These are phyloP conservation scores for Ischnura elegans DNA, from an alignment of 2,888 invertebrate genomes.

Conservation along the genomic window DNA sequence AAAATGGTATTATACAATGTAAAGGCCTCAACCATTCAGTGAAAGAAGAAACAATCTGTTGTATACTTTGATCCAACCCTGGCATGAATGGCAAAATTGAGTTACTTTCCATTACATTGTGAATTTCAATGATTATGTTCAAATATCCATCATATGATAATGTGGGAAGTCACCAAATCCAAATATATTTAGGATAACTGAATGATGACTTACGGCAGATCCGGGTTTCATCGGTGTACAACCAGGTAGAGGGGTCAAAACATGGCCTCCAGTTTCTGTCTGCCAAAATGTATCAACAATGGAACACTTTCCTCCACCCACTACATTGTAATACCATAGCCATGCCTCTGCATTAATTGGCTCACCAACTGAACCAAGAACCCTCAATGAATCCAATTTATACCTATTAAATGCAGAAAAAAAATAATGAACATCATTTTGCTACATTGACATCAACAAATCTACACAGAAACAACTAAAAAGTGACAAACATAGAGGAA, in stretches of 20 bases:
- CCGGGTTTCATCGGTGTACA: conserved; percentile 99
- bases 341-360: conserved; percentile 99
- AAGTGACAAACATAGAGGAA: neutral
- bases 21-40: no score
- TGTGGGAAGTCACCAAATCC: no score
- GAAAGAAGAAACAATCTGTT: no score
- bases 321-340: conserved; percentile 94
- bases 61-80: no score
- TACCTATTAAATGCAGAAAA: conserved; percentile 79
- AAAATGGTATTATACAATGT: no score
- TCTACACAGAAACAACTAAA: neutral
- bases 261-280: conserved; percentile 99
- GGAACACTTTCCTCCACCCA: conserved; percentile 91
- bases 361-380: conserved; percentile 98
- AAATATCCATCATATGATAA: no score
- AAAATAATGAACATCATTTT: neutral
- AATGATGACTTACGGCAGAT: conserved; percentile 88
- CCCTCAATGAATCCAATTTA: conserved; percentile 83
- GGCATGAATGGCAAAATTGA: no score
- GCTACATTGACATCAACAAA: no score
- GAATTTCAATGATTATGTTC: no score
- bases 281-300: conserved; percentile 99
- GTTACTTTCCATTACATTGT: no score
- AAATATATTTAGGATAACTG: no score
- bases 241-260: conserved; percentile 96